These are phyloP conservation scores for Pantherophis guttatus DNA, from an alignment of 2,113 vertebrate species.

Conservation along the genomic window DNA sequence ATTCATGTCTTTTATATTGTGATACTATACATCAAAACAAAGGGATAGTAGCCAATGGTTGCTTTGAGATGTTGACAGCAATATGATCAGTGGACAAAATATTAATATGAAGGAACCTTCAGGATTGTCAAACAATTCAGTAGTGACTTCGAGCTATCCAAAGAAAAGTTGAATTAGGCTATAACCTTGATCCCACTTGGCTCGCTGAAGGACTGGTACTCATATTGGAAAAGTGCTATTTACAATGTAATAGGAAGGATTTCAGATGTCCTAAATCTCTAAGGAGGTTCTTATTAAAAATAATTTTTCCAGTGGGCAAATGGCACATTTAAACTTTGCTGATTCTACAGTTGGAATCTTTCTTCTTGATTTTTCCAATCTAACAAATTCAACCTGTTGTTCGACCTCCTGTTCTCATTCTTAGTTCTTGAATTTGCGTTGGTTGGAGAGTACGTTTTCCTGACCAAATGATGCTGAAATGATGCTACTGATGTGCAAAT, in stretches of 20 bases:
- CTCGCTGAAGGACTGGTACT: not conserved
- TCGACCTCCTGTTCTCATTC: not conserved
- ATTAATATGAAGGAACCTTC: not conserved
- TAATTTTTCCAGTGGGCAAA: not conserved
- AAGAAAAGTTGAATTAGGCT: not conserved
- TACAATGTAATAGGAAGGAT: not conserved
- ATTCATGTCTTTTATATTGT: not conserved
- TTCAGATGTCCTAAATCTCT: not conserved
- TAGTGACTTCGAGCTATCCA: not conserved
- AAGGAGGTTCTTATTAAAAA: not conserved
- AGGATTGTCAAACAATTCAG: not conserved
- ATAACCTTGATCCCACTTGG: not conserved
- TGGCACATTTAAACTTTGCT: not conserved
- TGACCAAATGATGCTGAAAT: not conserved
- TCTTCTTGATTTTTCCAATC: not conserved
- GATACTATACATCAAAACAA: not conserved
- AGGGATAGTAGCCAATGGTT: not conserved
- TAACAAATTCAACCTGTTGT: not conserved
- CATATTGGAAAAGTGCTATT: not conserved
- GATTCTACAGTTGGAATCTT: not conserved
- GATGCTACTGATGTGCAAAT: not conserved
- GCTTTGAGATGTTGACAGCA: not conserved
- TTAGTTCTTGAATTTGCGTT: not conserved
- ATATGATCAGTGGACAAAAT: not conserved
- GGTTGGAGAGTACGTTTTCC: not conserved